Percentiles rank a stretch among this genome's conserved stretches.
These are phyloP conservation scores for Neosalanx taihuensis DNA, from an alignment of 2,797 vertebrate species.

Conservation along the genomic window DNA sequence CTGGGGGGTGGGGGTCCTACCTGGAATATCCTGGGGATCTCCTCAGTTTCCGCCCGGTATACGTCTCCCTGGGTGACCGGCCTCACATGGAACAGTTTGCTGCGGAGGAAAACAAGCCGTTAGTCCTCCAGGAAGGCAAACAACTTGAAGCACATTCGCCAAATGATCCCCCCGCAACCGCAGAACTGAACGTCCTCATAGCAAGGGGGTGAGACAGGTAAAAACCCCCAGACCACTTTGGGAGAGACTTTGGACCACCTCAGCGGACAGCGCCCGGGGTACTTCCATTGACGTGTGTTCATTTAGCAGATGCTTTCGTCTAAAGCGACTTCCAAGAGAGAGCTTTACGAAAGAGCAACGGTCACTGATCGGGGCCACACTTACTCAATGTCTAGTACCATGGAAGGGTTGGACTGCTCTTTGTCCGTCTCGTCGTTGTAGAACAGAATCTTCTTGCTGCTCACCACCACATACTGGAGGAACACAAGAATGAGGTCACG, in stretches of 20 bases:
- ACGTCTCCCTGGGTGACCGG: conserved; percentile 99
- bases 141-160: no score
- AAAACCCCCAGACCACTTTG: no score
- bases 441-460: conserved; percentile 99
- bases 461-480: conserved; percentile 94
- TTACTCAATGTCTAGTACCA: conserved; percentile 99
- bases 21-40: conserved; percentile 99
- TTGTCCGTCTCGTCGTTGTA: conserved; percentile 98
- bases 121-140: not conserved
- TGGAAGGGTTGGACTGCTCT: conserved; percentile 95
- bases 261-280: no score
- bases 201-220: no score
- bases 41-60: conserved; percentile 95
- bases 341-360: no score
- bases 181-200: no score
- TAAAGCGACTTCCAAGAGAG: no score
- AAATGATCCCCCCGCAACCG: no score
- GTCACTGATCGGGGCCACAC: conserved; percentile 52
- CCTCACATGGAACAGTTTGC: conserved; percentile 98
- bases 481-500: conserved; percentile 10
- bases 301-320: no score
- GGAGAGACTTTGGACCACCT: no score
- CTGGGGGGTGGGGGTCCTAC: conserved; percentile 61
- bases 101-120: conserved; percentile 49
- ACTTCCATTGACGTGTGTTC: no score